Base-by-base conservation (phyloP, 2,113 vertebrate species). In the Panurus biarmicus region DNA sequence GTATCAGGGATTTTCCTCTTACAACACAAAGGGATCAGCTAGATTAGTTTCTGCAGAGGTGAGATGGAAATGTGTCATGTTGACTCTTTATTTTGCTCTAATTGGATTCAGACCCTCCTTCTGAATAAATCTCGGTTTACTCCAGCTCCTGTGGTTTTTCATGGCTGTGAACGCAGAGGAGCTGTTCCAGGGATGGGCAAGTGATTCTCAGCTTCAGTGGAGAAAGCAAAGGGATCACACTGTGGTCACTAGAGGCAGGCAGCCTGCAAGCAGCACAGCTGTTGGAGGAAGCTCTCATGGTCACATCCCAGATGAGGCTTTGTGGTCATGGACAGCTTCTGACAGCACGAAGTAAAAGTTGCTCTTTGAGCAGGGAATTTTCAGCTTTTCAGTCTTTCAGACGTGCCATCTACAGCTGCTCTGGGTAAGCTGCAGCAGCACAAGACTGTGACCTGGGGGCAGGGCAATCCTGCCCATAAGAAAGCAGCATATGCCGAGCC, bases 11-110 rank as follows among this genome's bases (percentile, higher is more conserved):
- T 91, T 87, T 89, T 90, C 85, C 94, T 93, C 35, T 91, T 84
- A 72, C 69, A 89, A 35, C 85, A 71, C 75, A 86, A 66, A 84
- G 40, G 93, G 85, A 93, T 93, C 86, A 67, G 85, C 69, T 93
- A 80, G 93, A 95, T 94, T 35, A 91, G 28, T 48, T 91, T 66
- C 79, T 81, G 72, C 87, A 69, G 85, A 91, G 85, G 87, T 80
- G 94, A 86, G 82, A 70, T 91, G 77, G 60, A 90, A 92, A 94
- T 57, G 47, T 91, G 85, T 66, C 56, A 29, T 14, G 51, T 33
- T 85, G 82, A 86, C 48, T 73, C 67, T 67, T 91, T 83, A 61
- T 81, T 95, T 94, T 94, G 56, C 76, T 81, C 48, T 95, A 93
- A 88, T 81, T 88, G 92, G 78, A 91, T 93, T 95, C 93, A 74